These are phyloP conservation scores for Tiliacea aurago DNA, from an alignment of 2,888 invertebrate genomes.

Conservation along the genomic window DNA sequence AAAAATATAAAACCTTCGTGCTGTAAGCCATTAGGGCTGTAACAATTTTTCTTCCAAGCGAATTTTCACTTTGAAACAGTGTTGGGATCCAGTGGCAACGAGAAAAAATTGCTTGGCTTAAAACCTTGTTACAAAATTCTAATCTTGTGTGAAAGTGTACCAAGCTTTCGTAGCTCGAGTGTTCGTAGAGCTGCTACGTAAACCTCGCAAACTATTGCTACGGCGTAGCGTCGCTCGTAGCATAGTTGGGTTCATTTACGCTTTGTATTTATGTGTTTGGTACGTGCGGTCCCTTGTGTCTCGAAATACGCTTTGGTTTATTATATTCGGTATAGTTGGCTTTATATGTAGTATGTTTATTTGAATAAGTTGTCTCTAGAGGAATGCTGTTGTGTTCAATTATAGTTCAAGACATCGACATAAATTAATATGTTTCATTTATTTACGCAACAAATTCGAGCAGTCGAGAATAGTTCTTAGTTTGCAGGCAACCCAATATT, in stretches of 20 bases:
- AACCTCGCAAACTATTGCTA: slow-evolving; percentile 35
- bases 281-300: slow-evolving; percentile 44
- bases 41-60: slow-evolving; percentile 64
- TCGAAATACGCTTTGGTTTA: slow-evolving; percentile 26
- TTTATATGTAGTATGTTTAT: slow-evolving; percentile 17
- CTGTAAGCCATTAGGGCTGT: slow-evolving; percentile 59
- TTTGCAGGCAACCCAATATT: not conserved
- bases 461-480: not conserved
- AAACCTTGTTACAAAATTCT: slow-evolving; percentile 25
- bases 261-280: slow-evolving; percentile 40
- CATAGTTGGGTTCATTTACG: slow-evolving; percentile 38
- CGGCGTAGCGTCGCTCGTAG: slow-evolving; percentile 42
- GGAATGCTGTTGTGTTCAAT: slow-evolving; percentile 2
- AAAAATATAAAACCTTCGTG: slow-evolving; percentile 57
- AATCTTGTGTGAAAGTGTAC: slow-evolving; percentile 18
- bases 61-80: slow-evolving; percentile 57
- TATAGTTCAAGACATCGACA: not conserved
- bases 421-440: not conserved
- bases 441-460: not conserved
- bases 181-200: slow-evolving; percentile 42
- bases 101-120: slow-evolving; percentile 29
- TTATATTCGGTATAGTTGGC: slow-evolving; percentile 15
- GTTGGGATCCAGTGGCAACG: slow-evolving; percentile 24
- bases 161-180: slow-evolving; percentile 23
- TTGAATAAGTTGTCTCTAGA: slow-evolving; percentile 2